phyloP scores from a whole-genome alignment of 2,797 vertebrate genomes.

The Danio aesculapii region DNA sequence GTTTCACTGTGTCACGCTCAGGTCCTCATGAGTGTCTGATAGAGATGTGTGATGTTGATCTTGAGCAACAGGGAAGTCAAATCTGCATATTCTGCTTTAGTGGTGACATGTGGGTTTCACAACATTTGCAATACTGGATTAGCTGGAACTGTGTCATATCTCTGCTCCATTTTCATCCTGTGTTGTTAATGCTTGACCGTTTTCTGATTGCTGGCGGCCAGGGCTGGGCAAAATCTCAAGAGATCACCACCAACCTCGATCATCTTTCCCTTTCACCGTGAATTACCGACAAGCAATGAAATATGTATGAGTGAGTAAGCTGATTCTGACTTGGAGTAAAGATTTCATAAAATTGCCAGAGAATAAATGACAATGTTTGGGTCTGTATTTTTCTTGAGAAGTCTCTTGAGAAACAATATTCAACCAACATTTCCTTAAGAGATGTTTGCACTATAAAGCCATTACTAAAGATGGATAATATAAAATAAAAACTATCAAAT shows the following conservation, averaged over 20 bases:
- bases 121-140: conserved; percentile 31
- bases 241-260: conserved; percentile 58
- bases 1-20: neutral
- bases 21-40: neutral
- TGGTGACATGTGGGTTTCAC: conserved; percentile 14
- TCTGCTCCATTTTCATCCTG: neutral
- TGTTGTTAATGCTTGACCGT: neutral
- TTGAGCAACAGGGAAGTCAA: conserved; percentile 41
- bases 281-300: conserved; percentile 76
- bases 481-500: too few species aligned
- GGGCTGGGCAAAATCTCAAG: conserved; percentile 36
- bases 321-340: conserved; percentile 58
- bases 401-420: neutral
- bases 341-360: too few species aligned
- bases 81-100: conserved; percentile 28
- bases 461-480: neutral
- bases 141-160: conserved; percentile 21
- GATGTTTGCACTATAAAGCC: neutral
- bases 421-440: conserved; percentile 4
- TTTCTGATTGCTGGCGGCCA: conserved; percentile 27
- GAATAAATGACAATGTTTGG: conserved; percentile 55
- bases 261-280: conserved; percentile 75
- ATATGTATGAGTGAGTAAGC: conserved; percentile 76
- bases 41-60: conserved; percentile 4
- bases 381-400: conserved; percentile 52